Base-by-base conservation (phyloP, 2,797 vertebrate genomes). In the Enteromius treurensis region DNA sequence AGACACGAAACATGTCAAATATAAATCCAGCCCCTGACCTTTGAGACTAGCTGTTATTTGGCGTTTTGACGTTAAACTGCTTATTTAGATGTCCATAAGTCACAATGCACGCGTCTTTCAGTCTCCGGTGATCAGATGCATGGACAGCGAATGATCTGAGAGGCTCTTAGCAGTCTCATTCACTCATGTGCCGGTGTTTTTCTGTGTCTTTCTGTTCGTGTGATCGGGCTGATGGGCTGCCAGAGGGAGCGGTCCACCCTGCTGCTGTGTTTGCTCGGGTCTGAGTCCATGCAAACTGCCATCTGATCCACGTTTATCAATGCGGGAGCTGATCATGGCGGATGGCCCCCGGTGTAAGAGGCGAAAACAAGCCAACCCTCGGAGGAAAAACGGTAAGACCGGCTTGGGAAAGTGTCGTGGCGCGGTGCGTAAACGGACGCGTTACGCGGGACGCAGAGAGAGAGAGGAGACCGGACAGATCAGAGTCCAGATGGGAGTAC, bases 311-410 rank as follows among this genome's bases (percentile, higher is more conserved):
- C 95, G 93, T 95, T 96, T 96, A 97, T 96, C 97, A 96, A 98
- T 98, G 97, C 98, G 96, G 97, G 96, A 97, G 95, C 95, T 96
- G 95, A 96, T 96, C 94, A 96, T 96, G 95, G 95, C 96, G 96
- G 96, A 96, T 94, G 96, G 95, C 94, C 96, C 96, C 95, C 95
- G 96, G 95, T 96, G 95, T 94, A 96, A 96, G 95, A 96, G 97
- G 95, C 95, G 97, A 96, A 99, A 99, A 95, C 97, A 99, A 97
- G 97, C 97, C 96, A 98, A 98, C 95, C 97, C 97, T 91, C 94
- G 97, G 89, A 96, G 97, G 94, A 99, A 99, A 95, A 97, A 98
- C 97, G 97, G 97, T 98, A 97, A 97, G 97, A 91, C 93, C 86
- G 85, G 51, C 79, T 51, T 62, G 37, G 51, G 55, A 79, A 80